phyloP scores from a whole-genome alignment of 2,797 vertebrate genomes.

The Oophaga sylvatica region DNA sequence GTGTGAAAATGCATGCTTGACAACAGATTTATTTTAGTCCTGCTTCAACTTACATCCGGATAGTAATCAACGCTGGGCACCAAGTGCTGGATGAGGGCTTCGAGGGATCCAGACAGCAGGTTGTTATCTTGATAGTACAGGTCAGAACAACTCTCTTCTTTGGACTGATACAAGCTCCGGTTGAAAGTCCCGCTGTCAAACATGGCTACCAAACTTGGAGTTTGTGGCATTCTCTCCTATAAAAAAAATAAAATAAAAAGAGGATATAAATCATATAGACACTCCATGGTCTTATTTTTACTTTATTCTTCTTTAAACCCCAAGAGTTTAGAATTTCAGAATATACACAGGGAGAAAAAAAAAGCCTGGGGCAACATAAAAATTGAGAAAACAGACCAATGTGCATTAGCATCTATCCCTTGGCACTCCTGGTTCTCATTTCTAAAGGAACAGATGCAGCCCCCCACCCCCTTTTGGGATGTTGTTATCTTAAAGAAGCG shows the following conservation, averaged over 20 bases:
- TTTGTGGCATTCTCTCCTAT: slow-evolving; percentile 93
- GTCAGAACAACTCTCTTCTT: slow-evolving; percentile 82
- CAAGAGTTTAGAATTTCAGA: background rate
- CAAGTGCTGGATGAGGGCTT: slow-evolving; percentile 91
- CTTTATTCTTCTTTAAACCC: background rate
- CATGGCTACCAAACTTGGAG: slow-evolving; percentile 85
- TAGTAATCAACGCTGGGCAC: slow-evolving; percentile 91
- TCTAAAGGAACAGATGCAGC: background rate
- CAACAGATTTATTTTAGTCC: slow-evolving; percentile 15
- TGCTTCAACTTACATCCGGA: slow-evolving; percentile 85
- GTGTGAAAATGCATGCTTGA: slow-evolving; percentile 41
- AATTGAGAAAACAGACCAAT: background rate
- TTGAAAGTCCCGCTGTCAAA: slow-evolving; percentile 85
- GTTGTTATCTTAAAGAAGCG: slow-evolving; percentile 33
- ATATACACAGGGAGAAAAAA: background rate
- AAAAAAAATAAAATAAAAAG: slow-evolving; percentile 18
- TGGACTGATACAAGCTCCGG: slow-evolving; percentile 84
- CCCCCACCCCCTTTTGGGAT: slow-evolving; percentile 57
- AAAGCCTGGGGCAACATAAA: background rate
- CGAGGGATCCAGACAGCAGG: slow-evolving; percentile 90
- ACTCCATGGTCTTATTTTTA: background rate
- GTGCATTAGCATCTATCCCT: background rate
- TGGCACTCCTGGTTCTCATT: background rate
- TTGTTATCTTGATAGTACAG: slow-evolving; percentile 90
- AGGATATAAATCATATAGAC: too few species aligned